Conservation (phyloP, 2,888 invertebrate species). For the Ganaspis brasiliensis region DNA sequence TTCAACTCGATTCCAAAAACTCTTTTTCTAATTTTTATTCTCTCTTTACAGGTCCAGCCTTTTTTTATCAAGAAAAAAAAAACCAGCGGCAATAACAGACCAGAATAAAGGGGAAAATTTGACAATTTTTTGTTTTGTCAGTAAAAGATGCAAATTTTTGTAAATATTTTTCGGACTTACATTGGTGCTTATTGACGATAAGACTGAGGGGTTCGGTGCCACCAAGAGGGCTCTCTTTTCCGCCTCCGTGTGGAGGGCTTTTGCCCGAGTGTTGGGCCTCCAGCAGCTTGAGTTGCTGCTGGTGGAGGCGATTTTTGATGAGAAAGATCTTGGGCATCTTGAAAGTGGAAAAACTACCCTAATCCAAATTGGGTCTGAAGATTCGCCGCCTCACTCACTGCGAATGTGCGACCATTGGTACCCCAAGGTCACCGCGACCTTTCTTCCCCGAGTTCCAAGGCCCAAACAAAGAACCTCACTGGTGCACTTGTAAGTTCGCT, state of each 20-base stretch:
- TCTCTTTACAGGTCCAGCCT: too few relatives aligned
- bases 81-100: too few relatives aligned
- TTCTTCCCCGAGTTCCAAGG: constrained; percentile 12
- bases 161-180: constrained; percentile 71
- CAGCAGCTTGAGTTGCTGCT: constrained; percentile 92
- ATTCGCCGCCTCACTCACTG: constrained; percentile 16
- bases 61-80: background rate
- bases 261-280: constrained; percentile 89
- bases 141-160: too few relatives aligned
- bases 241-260: constrained; percentile 73
- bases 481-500: constrained; percentile 42
- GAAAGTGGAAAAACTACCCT: constrained; percentile 43
- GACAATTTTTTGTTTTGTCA: too few relatives aligned
- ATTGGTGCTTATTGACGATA: constrained; percentile 81
- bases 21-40: too few relatives aligned
- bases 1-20: too few relatives aligned
- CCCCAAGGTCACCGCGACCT: constrained; percentile 43
- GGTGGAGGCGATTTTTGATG: constrained; percentile 94
- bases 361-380: background rate
- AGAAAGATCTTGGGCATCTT: constrained; percentile 96
- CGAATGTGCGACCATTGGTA: constrained; percentile 50
- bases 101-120: too few relatives aligned
- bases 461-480: constrained; percentile 22
- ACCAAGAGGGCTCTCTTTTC: constrained; percentile 78
- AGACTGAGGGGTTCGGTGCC: constrained; percentile 81